A percentile compares a stretch with the other conserved stretches of the same genome.
Conservation (phyloP, 2,888 invertebrate species). For the Heliconius ethilla region DNA sequence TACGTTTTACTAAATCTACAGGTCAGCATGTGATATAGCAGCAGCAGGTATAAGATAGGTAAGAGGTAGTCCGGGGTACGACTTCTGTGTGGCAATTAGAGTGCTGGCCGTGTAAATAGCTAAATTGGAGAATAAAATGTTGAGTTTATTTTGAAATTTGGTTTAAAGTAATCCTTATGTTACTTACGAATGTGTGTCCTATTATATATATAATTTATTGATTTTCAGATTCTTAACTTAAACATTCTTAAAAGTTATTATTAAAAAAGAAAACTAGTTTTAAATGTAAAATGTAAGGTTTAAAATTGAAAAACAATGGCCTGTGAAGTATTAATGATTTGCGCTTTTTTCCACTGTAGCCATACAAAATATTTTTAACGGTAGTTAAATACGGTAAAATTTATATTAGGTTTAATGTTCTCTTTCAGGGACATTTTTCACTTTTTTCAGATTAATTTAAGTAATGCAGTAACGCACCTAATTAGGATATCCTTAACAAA, state of each 20-base stretch:
- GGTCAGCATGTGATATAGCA: slow-evolving; percentile 6
- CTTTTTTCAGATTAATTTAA: too few species aligned
- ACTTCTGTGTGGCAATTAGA: background rate
- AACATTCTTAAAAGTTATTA: background rate
- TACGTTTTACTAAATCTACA: slow-evolving; percentile 23
- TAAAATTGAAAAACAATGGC: background rate
- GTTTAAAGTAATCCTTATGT: too few species aligned
- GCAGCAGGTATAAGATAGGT: background rate
- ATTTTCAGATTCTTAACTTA: background rate
- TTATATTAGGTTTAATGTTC: too few species aligned
- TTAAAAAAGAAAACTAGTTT: background rate
- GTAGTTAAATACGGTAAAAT: too few species aligned
- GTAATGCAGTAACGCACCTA: too few species aligned
- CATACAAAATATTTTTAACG: too few species aligned
- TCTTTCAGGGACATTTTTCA: too few species aligned
- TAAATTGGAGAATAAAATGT: background rate
- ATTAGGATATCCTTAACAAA: too few species aligned
- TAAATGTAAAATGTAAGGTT: too few species aligned
- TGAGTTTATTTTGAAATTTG: background rate
- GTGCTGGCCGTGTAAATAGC: background rate
- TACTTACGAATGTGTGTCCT: background rate
- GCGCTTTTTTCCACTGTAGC: too few species aligned
- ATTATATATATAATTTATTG: background rate
- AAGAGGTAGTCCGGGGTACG: background rate
- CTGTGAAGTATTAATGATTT: too few species aligned